Percentiles rank a stretch among this genome's conserved stretches.
These are phyloP conservation scores for Macaria liturata DNA, from an alignment of 2,888 invertebrate species.

Conservation along the genomic window DNA sequence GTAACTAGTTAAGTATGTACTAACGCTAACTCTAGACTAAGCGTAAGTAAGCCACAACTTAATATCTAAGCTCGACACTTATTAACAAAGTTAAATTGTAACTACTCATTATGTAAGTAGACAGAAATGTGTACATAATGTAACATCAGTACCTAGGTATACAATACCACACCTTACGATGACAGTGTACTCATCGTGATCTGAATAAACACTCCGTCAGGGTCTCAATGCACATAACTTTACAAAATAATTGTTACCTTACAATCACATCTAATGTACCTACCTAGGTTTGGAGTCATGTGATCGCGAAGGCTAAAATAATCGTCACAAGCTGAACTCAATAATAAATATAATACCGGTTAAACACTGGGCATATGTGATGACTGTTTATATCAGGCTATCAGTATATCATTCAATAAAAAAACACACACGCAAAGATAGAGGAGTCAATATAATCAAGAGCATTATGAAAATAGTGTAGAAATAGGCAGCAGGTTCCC, in stretches of 20 bases:
- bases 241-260: constrained; percentile 36
- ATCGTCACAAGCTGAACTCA: constrained; percentile 40
- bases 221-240: constrained; percentile 37
- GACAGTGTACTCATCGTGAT: constrained; percentile 35
- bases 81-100: no score
- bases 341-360: constrained; percentile 36
- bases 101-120: no score
- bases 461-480: no score
- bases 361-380: constrained; percentile 12
- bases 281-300: constrained; percentile 37
- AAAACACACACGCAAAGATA: no score
- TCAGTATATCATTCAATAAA: background rate
- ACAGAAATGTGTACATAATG: no score
- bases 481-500: no score
- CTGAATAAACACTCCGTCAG: constrained; percentile 40
- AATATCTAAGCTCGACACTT: no score
- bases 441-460: no score
- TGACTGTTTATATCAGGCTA: background rate
- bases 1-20: no score
- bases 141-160: background rate
- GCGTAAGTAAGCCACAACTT: no score
- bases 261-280: constrained; percentile 29
- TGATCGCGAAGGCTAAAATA: constrained; percentile 46
- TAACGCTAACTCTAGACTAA: no score
- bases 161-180: constrained; percentile 6